Evolutionary conservation across 2,113 vertebrate genomes (phyloP), one percentile per base, ranked within the genome.

Genomic region (Poeciliopsis prolifica): DNA sequence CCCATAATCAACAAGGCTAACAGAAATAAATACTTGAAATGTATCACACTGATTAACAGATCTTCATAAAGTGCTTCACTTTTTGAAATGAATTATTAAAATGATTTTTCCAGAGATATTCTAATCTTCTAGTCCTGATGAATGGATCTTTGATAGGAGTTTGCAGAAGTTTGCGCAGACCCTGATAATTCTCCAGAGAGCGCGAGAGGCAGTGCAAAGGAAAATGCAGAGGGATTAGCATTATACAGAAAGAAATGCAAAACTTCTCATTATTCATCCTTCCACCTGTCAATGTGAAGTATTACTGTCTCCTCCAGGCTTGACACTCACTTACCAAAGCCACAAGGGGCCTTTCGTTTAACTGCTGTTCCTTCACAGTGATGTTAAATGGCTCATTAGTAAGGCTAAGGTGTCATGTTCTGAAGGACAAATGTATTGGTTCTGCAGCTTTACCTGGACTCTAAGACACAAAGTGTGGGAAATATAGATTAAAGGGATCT

Each of bases 361-460:
- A 82, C 86, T 84, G 74, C 85, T 87, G 79, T 82, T 88, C 85
- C 80, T 79, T 87, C 84, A 72, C 81, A 48, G 61, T 66, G 82
- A 86, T 75, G 86, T 86, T 89, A 92, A 92, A 90, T 87, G 85
- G 80, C 86, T 91, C 91, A 92, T 91, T 91, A 91, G 84, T 86
- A 88, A 89, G 77, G 84, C 82, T 76, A 76, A 75, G 72, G 72
- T 91, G 87, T 89, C 89, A 86, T 80, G 74, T 80, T 78, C 72
- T 89, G 85, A 90, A 91, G 85, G 88, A 91, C 88, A 85, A 86
- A 89, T 84, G 82, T 85, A 86, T 88, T 78, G 82, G 80, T 81
- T 86, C 74, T 86, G 79, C 88, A 71, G 85, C 80, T 77, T 85
- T 84, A 86, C 85, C 86, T 85, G 63, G 37, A 48, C 85, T 81